Evolutionary conservation across 2,113 vertebrate genomes (phyloP).

Genomic region (Perca schrenkii): DNA sequence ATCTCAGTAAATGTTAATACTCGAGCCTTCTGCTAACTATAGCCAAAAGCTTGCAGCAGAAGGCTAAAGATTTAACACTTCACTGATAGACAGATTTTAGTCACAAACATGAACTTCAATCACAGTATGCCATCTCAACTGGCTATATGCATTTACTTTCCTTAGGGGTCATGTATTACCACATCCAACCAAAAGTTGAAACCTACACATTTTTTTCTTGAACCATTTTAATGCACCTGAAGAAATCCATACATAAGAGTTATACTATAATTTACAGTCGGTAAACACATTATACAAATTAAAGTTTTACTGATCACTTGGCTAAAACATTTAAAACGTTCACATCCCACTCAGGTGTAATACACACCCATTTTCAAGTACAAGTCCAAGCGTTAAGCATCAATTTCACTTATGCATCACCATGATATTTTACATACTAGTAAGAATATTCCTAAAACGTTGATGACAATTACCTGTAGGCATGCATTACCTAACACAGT

Average conservation of each 20-base stretch:
- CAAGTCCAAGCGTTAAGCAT: constrained; percentile 7
- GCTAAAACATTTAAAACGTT: not conserved
- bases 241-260: constrained; percentile 8
- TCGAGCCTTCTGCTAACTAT: no score
- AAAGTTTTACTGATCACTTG: not conserved
- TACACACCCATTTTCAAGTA: constrained; percentile 18
- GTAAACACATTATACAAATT: constrained; percentile 13
- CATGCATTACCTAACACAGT: not conserved
- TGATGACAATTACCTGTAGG: not conserved
- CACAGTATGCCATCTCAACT: no score
- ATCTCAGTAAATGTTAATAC: no score
- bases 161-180: not conserved
- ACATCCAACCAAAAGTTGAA: constrained; percentile 7
- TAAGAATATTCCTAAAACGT: constrained; percentile 20
- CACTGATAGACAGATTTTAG: no score
- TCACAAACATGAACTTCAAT: no score
- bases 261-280: constrained; percentile 12
- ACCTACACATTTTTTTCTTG: not conserved
- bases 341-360: constrained; percentile 8
- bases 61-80: no score
- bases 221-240: constrained; percentile 30
- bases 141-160: not conserved
- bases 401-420: not conserved
- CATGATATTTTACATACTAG: constrained; percentile 42
- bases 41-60: no score